A percentile compares a stretch with the other conserved stretches of the same genome.
Evolutionary conservation across 2,113 vertebrate species (phyloP).

Genomic region (Nycticebus coucang): DNA sequence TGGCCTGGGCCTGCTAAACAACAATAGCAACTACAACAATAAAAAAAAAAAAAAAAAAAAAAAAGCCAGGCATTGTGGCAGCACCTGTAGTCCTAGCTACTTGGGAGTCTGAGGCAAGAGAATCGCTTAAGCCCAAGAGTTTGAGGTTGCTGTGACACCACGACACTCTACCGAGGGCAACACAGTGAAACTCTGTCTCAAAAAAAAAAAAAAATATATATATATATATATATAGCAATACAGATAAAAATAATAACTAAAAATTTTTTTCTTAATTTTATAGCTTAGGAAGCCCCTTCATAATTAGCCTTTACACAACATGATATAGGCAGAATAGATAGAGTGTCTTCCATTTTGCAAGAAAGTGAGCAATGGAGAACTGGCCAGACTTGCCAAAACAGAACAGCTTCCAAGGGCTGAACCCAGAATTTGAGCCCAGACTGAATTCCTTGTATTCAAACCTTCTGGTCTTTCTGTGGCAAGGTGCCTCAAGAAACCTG

Average conservation of each 20-base stretch:
- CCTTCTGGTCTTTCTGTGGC: neutral
- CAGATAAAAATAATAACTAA: neutral
- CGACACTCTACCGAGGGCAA: too few species aligned
- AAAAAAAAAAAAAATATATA: too few species aligned
- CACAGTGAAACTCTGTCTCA: too few species aligned
- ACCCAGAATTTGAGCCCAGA: neutral
- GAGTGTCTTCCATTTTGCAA: neutral
- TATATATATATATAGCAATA: neutral
- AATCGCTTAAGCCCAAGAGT: too few species aligned
- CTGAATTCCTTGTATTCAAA: neutral
- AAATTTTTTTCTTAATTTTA: neutral
- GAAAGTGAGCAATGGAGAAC: neutral
- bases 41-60: too few species aligned
- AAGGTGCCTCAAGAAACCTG: neutral
- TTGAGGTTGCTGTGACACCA: too few species aligned
- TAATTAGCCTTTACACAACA: neutral
- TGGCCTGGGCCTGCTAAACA: too few species aligned
- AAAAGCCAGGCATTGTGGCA: too few species aligned
- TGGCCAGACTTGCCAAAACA: too few species aligned
- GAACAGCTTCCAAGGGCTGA: neutral
- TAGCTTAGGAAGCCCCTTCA: neutral
- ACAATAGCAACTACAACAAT: too few species aligned
- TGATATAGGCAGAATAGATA: neutral
- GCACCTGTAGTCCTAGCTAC: too few species aligned
- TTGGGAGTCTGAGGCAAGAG: too few species aligned